A percentile compares a stretch with the other conserved stretches of the same genome.
Evolutionary conservation across 2,888 invertebrate genomes (phyloP).

Genomic region (Ischnura elegans): DNA sequence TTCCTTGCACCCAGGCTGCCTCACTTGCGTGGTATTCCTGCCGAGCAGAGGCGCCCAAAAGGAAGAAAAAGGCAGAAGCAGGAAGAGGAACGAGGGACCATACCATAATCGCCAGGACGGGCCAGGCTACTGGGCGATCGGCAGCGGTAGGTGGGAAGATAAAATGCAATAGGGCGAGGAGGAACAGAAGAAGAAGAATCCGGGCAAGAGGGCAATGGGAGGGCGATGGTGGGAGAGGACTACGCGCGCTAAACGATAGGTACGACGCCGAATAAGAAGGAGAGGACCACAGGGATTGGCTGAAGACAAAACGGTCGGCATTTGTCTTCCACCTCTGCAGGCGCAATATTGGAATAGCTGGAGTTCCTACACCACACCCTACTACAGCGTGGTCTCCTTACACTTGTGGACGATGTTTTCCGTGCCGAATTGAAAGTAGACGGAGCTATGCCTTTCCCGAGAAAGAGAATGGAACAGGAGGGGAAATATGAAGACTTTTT

Average conservation of each 20-base stretch:
- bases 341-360: constrained; percentile 65
- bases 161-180: constrained; percentile 23
- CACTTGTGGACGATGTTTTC: constrained; percentile 58
- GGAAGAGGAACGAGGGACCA: too few species aligned
- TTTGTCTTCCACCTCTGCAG: constrained; percentile 63
- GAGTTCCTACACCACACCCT: constrained; percentile 66
- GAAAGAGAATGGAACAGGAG: background rate
- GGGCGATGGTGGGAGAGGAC: background rate
- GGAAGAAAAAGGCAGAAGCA: too few species aligned
- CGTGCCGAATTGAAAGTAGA: constrained; percentile 19
- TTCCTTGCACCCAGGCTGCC: background rate
- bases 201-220: background rate
- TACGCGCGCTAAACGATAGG: constrained; percentile 30
- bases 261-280: background rate
- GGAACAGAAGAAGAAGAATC: background rate
- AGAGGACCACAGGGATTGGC: background rate
- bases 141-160: background rate
- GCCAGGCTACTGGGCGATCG: background rate
- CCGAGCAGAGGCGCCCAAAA: background rate
- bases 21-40: background rate
- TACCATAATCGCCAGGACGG: background rate
- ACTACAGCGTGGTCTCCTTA: constrained; percentile 51
- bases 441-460: background rate
- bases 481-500: constrained; percentile 15
- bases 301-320: constrained; percentile 65